These are phyloP conservation scores for Pavo muticus DNA, from an alignment of 2,113 vertebrate species.

Conservation along the genomic window DNA sequence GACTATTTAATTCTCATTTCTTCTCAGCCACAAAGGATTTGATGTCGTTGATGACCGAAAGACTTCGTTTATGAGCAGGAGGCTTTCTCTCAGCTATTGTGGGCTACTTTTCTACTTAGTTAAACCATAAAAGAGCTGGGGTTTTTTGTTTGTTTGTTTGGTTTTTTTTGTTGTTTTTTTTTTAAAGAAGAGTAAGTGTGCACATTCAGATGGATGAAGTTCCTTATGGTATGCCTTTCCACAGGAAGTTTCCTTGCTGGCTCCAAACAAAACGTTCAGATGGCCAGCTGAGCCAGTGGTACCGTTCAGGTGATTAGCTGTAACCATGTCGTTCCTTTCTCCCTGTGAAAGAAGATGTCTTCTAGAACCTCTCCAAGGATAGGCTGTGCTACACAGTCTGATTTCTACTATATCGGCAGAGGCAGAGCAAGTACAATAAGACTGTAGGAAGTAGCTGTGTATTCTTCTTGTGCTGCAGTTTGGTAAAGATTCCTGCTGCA, in stretches of 20 bases:
- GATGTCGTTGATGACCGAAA: constrained; percentile 40
- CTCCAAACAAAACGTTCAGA: background rate
- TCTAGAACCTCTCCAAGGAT: background rate
- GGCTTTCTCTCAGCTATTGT: background rate
- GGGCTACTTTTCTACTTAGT: background rate
- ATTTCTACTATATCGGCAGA: background rate
- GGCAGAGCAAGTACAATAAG: background rate
- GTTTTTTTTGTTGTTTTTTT: background rate
- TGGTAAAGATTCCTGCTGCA: background rate
- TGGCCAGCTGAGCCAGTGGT: background rate
- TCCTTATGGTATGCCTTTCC: background rate
- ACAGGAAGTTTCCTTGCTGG: background rate
- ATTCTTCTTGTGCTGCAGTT: background rate
- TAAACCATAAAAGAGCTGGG: background rate
- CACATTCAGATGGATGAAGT: background rate
- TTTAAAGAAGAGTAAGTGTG: background rate
- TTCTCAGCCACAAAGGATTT: constrained; percentile 27
- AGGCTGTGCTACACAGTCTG: rapidly evolving
- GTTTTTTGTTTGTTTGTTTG: background rate
- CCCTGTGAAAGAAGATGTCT: background rate
- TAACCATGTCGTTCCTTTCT: background rate
- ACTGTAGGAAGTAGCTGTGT: background rate
- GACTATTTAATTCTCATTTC: constrained; percentile 50
- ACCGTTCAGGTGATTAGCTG: background rate
- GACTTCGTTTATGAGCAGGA: constrained; percentile 19